A percentile compares a stretch with the other conserved stretches of the same genome.
Conservation (phyloP, 1,140 invertebrate genomes). For the Muscidifurax raptorellus region DNA sequence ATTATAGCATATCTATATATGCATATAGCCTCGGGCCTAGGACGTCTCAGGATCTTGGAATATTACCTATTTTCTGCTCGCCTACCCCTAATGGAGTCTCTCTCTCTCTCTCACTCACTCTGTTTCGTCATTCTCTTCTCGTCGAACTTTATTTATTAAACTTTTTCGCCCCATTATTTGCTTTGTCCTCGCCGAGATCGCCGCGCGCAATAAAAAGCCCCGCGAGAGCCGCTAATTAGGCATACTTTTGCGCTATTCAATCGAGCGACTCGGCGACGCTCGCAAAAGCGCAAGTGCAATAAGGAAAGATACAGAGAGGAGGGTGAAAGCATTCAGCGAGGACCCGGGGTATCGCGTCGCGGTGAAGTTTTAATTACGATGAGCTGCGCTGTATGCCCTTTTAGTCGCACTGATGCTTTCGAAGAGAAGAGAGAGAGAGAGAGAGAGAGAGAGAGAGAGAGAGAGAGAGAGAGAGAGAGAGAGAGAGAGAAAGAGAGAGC, state of each 20-base stretch:
- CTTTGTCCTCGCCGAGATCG: neutral
- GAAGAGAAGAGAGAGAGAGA: too few species aligned
- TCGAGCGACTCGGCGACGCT: neutral
- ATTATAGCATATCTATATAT: too few species aligned
- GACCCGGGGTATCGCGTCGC: slow-evolving; percentile 16
- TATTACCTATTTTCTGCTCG: slow-evolving; percentile 65
- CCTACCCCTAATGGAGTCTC: slow-evolving; percentile 57
- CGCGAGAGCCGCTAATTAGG: neutral
- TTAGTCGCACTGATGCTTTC: slow-evolving; percentile 10
- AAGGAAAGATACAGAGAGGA: neutral
- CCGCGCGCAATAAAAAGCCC: neutral
- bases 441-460: too few species aligned
- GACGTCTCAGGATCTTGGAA: slow-evolving; percentile 58
- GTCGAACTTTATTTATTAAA: neutral
- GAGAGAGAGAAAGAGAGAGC: too few species aligned
- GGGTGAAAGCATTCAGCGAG: neutral
- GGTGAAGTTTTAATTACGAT: slow-evolving; percentile 19
- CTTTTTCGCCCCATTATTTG: neutral
- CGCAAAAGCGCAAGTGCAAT: neutral
- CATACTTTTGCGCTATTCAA: neutral
- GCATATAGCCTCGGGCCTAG: neutral
- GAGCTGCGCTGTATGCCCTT: neutral
- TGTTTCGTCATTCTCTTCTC: neutral
- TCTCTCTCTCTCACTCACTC: slow-evolving; percentile 6
- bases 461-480: too few species aligned